Evolutionary conservation across 2,113 vertebrate species (phyloP).

Genomic region (Artemisiospiza belli): DNA sequence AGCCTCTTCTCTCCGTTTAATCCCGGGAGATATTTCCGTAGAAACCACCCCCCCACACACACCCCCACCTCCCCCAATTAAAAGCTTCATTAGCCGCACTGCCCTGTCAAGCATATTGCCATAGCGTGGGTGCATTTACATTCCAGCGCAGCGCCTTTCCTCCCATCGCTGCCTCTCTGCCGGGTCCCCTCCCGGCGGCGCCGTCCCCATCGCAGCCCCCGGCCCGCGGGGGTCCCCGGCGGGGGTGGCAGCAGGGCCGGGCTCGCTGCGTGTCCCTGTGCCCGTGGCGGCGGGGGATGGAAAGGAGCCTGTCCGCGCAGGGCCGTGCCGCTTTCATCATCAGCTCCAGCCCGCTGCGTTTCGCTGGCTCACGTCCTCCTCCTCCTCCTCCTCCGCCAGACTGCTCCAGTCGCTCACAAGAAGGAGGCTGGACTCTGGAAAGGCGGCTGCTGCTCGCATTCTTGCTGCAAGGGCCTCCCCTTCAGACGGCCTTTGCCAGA

Average conservation of each 20-base stretch:
- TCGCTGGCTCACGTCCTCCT: constrained; percentile 69
- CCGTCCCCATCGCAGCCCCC: not conserved
- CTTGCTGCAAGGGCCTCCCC: constrained; percentile 87
- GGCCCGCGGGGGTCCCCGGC: not conserved
- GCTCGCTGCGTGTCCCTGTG: not conserved
- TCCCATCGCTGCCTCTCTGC: not conserved
- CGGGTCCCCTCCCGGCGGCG: not conserved
- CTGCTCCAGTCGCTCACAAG: constrained; percentile 78
- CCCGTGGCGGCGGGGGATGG: constrained; percentile 59
- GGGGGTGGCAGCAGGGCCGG: not conserved
- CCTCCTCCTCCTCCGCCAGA: constrained; percentile 67
- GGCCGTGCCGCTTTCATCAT: constrained; percentile 84
- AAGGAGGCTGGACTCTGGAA: constrained; percentile 78
- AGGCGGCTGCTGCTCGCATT: constrained; percentile 70
- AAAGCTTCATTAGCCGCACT: constrained; percentile 66
- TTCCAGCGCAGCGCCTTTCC: constrained; percentile 33
- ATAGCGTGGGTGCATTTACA: constrained; percentile 46
- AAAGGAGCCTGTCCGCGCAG: constrained; percentile 76
- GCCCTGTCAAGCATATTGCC: constrained; percentile 8
- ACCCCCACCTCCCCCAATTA: not conserved
- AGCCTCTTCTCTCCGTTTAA: not conserved
- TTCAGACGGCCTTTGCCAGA: constrained; percentile 83
- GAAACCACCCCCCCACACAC: not conserved
- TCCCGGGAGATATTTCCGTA: constrained; percentile 3
- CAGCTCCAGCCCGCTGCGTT: constrained; percentile 68